Conservation (phyloP, 2,797 vertebrate species). For the Danio choprae region DNA sequence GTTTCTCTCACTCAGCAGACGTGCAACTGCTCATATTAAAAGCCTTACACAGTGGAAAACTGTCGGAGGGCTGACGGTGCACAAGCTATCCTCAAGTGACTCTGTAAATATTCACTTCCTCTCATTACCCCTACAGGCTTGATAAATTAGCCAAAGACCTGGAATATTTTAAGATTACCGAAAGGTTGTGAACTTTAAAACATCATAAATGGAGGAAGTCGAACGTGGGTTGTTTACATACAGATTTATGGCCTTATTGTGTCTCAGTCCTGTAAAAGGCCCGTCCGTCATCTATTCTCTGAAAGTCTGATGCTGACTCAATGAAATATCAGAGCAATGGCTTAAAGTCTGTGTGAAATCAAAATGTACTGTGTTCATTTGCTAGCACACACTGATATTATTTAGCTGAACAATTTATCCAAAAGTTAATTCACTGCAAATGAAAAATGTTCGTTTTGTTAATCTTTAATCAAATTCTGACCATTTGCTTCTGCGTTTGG, state of each 20-base stretch:
- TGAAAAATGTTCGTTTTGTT: too few species aligned
- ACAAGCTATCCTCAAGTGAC: constrained; percentile 47
- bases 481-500: too few species aligned
- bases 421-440: too few species aligned
- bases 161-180: constrained; percentile 45
- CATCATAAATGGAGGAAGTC: constrained; percentile 31
- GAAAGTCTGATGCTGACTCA: background rate
- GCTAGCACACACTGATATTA: too few species aligned
- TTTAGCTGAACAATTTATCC: too few species aligned
- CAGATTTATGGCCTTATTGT: constrained; percentile 19
- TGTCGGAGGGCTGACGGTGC: constrained; percentile 39
- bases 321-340: background rate
- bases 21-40: constrained; percentile 49
- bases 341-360: background rate
- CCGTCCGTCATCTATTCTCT: background rate
- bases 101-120: constrained; percentile 50
- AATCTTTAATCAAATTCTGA: too few species aligned
- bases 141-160: constrained; percentile 40
- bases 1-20: constrained; percentile 35
- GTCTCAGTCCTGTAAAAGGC: background rate
- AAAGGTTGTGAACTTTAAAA: constrained; percentile 50
- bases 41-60: constrained; percentile 46
- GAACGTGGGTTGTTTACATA: constrained; percentile 11
- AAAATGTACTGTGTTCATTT: too few species aligned
- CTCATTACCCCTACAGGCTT: constrained; percentile 47